Evolutionary conservation across 2,113 vertebrate genomes (phyloP).

Genomic region (Heteronetta atricapilla): DNA sequence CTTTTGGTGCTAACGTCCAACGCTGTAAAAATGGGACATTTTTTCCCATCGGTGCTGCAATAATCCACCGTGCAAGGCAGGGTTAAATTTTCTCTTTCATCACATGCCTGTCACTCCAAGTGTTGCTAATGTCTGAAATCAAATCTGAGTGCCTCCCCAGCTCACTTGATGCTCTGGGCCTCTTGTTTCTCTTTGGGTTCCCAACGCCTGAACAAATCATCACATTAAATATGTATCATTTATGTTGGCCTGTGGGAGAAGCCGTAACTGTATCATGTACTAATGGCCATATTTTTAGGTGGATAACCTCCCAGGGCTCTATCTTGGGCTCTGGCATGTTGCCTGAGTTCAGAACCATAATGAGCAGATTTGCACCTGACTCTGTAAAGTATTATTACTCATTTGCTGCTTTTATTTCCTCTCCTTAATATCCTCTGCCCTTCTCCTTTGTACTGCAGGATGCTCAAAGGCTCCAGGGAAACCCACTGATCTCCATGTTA

Average conservation of each 20-base stretch:
- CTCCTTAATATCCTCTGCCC: not conserved
- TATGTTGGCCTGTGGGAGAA: constrained; percentile 5
- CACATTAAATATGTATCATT: constrained; percentile 37
- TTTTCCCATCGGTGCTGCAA: not conserved
- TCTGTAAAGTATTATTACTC: not conserved
- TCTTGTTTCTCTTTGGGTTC: not conserved
- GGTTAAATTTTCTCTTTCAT: constrained; percentile 51
- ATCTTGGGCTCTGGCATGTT: not conserved
- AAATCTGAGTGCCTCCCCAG: constrained; percentile 20
- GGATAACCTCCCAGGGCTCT: not conserved
- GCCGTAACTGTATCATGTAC: not conserved
- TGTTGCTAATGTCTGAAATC: constrained; percentile 36
- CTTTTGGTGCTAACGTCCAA: not conserved
- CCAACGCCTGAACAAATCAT: not conserved
- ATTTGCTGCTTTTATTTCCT: not conserved
- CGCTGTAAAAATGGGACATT: not conserved
- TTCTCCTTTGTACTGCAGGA: not conserved
- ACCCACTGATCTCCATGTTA: rapidly evolving
- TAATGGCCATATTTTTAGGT: not conserved
- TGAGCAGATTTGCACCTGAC: not conserved
- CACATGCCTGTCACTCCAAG: constrained; percentile 3
- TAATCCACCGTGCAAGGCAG: constrained; percentile 5
- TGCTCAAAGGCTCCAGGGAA: not conserved
- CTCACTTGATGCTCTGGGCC: not conserved
- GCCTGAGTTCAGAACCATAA: rapidly evolving